Evolutionary conservation across 2,888 invertebrate species (phyloP).

Genomic region (Trissonchulus sp.): DNA sequence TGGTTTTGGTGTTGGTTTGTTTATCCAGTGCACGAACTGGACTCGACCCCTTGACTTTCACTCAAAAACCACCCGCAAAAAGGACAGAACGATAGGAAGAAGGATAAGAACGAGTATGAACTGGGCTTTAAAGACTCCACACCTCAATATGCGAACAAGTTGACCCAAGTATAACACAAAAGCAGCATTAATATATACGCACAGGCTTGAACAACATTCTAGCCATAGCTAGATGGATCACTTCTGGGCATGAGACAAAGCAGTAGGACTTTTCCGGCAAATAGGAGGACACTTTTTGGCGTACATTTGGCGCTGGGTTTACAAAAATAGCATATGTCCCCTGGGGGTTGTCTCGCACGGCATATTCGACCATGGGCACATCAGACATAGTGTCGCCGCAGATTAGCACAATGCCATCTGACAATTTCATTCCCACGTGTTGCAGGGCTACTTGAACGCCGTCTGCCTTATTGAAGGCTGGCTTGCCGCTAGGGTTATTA

Average conservation of each 20-base stretch:
- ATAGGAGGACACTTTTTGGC: not conserved
- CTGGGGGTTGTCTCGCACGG: not conserved
- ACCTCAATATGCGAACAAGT: too few relatives aligned
- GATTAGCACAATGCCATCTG: slow-evolving; percentile 41
- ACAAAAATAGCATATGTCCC: slow-evolving; percentile 29
- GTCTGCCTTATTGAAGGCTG: slow-evolving; percentile 27
- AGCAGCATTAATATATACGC: not conserved
- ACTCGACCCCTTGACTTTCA: too few relatives aligned
- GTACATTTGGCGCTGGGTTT: not conserved
- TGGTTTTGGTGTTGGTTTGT: too few relatives aligned
- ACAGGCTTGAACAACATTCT: not conserved
- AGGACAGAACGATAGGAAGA: too few relatives aligned
- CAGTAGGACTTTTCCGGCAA: not conserved
- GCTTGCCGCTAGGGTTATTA: slow-evolving; percentile 31
- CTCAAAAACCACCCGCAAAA: too few relatives aligned
- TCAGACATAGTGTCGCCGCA: slow-evolving; percentile 49
- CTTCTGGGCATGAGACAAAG: slow-evolving; percentile 47
- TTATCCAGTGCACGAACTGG: too few relatives aligned
- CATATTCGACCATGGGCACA: slow-evolving; percentile 46
- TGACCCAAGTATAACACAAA: not conserved
- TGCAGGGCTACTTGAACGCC: slow-evolving; percentile 35
- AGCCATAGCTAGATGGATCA: slow-evolving; percentile 48
- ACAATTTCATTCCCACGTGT: not conserved
- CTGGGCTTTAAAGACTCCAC: too few relatives aligned
- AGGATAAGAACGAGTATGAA: too few relatives aligned